Percentiles rank a stretch among this genome's conserved stretches.
phyloP scores from a whole-genome alignment of 2,113 vertebrate genomes.

The Pholis gunnellus region DNA sequence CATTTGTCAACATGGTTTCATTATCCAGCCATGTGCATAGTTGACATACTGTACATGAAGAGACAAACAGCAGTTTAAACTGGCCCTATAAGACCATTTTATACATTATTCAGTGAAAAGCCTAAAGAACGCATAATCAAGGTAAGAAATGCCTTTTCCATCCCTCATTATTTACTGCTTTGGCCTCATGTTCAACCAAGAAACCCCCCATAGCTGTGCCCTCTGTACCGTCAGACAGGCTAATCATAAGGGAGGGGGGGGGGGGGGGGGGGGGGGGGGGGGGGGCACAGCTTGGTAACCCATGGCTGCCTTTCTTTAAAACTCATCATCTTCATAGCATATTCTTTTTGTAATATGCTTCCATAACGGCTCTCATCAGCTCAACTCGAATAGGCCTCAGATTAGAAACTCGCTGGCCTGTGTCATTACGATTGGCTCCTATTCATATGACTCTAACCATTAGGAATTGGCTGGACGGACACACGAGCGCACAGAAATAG shows the following conservation, averaged over 20 bases:
- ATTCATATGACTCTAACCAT: slow-evolving; percentile 29
- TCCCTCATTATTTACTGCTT: slow-evolving; percentile 16
- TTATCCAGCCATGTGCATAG: not conserved
- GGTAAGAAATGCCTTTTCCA: slow-evolving; percentile 5
- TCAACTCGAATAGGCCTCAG: slow-evolving; percentile 28
- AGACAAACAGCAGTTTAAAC: slow-evolving; percentile 11
- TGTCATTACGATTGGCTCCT: slow-evolving; percentile 47
- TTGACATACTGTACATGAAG: not conserved
- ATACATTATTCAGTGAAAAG: slow-evolving; percentile 4
- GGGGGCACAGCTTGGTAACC: slow-evolving; percentile 24
- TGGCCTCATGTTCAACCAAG: slow-evolving; percentile 24
- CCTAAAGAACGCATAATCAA: not conserved
- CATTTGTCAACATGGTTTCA: not conserved
- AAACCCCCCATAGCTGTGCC: slow-evolving; percentile 3
- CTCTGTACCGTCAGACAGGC: slow-evolving; percentile 3
- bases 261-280: not conserved
- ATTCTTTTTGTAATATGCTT: slow-evolving; percentile 38
- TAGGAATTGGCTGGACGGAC: slow-evolving; percentile 22
- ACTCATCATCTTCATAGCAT: slow-evolving; percentile 52
- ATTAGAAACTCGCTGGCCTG: slow-evolving; percentile 59
- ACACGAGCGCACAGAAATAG: slow-evolving; percentile 20
- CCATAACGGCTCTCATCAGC: slow-evolving; percentile 46
- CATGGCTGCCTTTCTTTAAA: slow-evolving; percentile 49
- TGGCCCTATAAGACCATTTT: not conserved
- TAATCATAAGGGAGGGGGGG: not conserved